A percentile compares a stretch with the other conserved stretches of the same genome.
Conservation (phyloP, 2,888 invertebrate genomes). For the Cephus pygmeus region DNA sequence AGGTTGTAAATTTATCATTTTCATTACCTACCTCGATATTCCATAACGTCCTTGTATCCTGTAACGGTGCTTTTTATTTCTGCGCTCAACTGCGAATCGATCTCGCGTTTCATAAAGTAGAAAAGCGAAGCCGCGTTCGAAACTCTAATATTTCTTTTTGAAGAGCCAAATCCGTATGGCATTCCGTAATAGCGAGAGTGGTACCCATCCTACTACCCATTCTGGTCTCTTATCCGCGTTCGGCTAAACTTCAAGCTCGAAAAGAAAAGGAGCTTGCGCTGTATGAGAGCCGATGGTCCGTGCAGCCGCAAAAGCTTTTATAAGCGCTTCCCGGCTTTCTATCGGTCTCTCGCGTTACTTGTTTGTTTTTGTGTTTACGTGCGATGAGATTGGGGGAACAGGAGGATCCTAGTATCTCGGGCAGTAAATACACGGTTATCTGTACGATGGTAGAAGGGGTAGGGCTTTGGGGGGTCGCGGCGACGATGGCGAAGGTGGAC, state of each 20-base stretch:
- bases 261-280: slow-evolving; percentile 8
- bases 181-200: neutral
- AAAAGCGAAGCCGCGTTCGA: no score
- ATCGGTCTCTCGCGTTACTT: slow-evolving; percentile 12
- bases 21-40: neutral
- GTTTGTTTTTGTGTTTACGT: slow-evolving; percentile 39
- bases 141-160: no score
- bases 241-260: neutral
- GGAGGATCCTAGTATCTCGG: slow-evolving; percentile 41
- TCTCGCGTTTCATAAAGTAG: no score
- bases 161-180: neutral
- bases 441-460: slow-evolving; percentile 13
- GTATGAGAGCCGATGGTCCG: slow-evolving; percentile 19
- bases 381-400: slow-evolving; percentile 30
- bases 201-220: neutral
- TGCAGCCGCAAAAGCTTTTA: slow-evolving; percentile 23
- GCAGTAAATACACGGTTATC: slow-evolving; percentile 52
- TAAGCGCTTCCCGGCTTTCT: slow-evolving; percentile 6
- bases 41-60: neutral
- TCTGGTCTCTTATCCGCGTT: neutral
- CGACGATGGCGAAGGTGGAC: neutral
- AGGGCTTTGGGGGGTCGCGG: neutral
- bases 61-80: neutral
- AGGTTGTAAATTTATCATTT: neutral
- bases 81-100: no score